Evolutionary conservation across 2,113 vertebrate species (phyloP).

Genomic region (Mixornis gularis): DNA sequence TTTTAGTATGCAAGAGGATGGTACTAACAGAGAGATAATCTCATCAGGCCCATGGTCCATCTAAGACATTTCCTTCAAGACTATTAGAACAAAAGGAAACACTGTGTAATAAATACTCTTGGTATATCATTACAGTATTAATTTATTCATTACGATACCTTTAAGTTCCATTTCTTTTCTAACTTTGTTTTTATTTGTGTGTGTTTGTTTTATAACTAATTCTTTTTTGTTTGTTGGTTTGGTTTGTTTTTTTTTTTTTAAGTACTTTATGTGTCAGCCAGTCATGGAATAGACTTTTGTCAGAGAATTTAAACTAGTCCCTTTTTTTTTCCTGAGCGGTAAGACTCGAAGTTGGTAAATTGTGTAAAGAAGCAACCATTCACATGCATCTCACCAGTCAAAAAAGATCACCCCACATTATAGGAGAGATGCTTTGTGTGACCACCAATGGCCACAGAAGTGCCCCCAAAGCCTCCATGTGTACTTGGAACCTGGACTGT

Average conservation of each 20-base stretch:
- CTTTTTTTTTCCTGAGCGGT: not conserved
- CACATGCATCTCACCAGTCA: fast-evolving
- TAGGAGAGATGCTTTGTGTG: not conserved
- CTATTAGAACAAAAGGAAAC: not conserved
- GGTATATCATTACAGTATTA: not conserved
- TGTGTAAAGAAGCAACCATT: not conserved
- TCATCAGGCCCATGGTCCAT: not conserved
- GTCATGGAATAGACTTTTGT: not conserved
- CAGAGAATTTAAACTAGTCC: not conserved
- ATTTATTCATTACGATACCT: not conserved
- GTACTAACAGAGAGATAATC: not conserved
- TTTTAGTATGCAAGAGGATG: fast-evolving
- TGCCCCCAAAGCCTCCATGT: no score
- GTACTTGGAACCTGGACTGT: not conserved
- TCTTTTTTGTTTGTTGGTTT: no score
- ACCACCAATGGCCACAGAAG: not conserved
- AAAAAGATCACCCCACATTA: not conserved
- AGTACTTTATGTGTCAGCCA: not conserved
- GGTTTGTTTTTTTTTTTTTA: not conserved
- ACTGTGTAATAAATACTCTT: not conserved
- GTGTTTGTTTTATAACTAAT: not conserved
- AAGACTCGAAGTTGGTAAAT: not conserved
- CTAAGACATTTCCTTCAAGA: not conserved
- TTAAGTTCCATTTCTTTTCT: not conserved
- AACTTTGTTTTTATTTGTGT: not conserved